Evolutionary conservation across 92 coral and sea anemone species (phyloP), one percentile per base, ranked within the genome.

Genomic region (Umimayanthus chanpuru): DNA sequence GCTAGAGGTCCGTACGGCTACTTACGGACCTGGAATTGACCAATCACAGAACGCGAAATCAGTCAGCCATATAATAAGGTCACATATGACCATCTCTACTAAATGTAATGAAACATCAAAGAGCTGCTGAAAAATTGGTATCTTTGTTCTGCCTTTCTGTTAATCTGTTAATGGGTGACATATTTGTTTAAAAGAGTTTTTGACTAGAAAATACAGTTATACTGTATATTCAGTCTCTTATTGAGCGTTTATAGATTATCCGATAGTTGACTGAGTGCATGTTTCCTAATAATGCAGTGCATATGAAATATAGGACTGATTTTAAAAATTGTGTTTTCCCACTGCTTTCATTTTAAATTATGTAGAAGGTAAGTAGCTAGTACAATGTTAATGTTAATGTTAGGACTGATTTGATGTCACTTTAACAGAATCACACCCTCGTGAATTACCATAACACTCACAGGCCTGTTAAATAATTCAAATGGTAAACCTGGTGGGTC

Each of bases 61-160:
- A n/a, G n/a, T n/a, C n/a, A n/a, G n/a, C n/a, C n/a, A n/a, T n/a
- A n/a, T n/a, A n/a, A n/a, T 41, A 41, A 1, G 44, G 44, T 41
- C 44, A 41, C 72, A 68, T 68, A 68, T 68, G 74, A 68, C 74
- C 74, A 68, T 68, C 74, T 68, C 74, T 68, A 68, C 74, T 68
- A 68, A 68, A 68, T 68, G 74, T 68, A 68, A 68, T 68, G 74
- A 68, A 68, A 68, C 74, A 68, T 29, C 21, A 20, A 68, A 68
- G 28, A 21, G 28, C 74, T 68, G 74, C 0, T 15, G 28, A 68
- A 68, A 25, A 20, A 29, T 41, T 41, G 74, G 9, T 32, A 68
- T 68, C 28, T 68, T 68, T 68, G 73, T 68, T 20, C 28, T 68
- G 74, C 28, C 28, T 68, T 68, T 21, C 74, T 68, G 74, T 68